Evolutionary conservation across 1,140 invertebrate species (phyloP).

Genomic region (Drosophila baimaii): DNA sequence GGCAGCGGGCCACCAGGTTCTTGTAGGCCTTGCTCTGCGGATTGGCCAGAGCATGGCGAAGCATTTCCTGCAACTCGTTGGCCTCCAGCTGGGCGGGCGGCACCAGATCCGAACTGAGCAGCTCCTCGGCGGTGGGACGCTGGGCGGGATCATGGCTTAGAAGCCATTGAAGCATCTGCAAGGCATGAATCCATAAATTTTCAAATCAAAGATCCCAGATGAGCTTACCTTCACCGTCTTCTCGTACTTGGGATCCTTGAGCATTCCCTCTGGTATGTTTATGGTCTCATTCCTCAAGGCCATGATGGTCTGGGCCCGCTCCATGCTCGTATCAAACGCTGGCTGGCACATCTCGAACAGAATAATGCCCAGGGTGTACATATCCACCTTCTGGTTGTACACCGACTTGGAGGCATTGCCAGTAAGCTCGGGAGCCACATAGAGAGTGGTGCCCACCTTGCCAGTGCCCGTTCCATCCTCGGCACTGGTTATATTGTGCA

Average conservation of each 20-base stretch:
- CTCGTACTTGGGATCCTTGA: constrained; percentile 76
- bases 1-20: constrained; percentile 89
- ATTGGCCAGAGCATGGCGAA: constrained; percentile 91
- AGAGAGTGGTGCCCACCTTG: constrained; percentile 96
- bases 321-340: constrained; percentile 93
- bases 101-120: constrained; percentile 91
- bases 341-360: constrained; percentile 97
- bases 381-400: constrained; percentile 96
- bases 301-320: constrained; percentile 91
- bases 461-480: constrained; percentile 89
- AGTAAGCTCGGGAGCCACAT: constrained; percentile 95
- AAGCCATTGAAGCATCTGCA: constrained; percentile 87
- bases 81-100: constrained; percentile 91
- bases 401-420: constrained; percentile 88
- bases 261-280: constrained; percentile 86
- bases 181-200: not conserved
- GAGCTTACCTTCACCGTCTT: constrained; percentile 73
- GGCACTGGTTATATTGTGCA: constrained; percentile 58
- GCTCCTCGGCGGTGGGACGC: constrained; percentile 92
- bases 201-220: not conserved
- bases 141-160: constrained; percentile 92
- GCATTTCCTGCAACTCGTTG: constrained; percentile 91
- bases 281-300: constrained; percentile 89
- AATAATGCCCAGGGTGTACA: constrained; percentile 95
- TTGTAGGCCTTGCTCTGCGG: constrained; percentile 93